Evolutionary conservation across 2,113 vertebrate species (phyloP), one percentile per base, ranked within the genome.

Genomic region (Xenopus laevis): DNA sequence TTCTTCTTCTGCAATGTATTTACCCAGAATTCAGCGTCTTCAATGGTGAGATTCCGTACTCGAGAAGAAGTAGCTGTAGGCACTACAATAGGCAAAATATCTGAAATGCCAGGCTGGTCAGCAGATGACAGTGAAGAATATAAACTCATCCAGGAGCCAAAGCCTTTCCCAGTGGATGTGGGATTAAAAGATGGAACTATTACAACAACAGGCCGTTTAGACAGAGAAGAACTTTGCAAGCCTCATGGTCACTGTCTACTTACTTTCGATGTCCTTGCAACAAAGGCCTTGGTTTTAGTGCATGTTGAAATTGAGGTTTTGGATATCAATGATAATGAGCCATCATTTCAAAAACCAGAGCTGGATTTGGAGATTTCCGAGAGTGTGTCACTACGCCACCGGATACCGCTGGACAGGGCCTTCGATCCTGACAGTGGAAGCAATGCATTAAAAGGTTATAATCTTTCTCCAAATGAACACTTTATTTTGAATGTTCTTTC

Each of bases 311-410:
- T 93, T 23, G 83, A 86, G 59, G 91, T 98, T 68, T 78, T 94
- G 86, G 97, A 98, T 12, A 65, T 94, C 66, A 99, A 98, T 0
- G 97, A 99, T 82, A 92, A 98, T 7, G 87, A 84, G 5, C 96
- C 96, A 0, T 81, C 62, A 46, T 98, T 98, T 79, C 89, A 93
- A 20, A 92, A 84, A 1, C 63, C 82, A 0, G 65, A 89, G 44
- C 91, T 97, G 84, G 94, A 97, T 74, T 85, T 97, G 72, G 96
- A 98, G 84, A 95, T 98, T 78, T 96, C 96, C 0, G 95, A 97
- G 84, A 94, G 90, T 0, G 90, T 92, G 0, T 87, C 89, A 4
- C 81, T 95, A 30, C 79, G 62, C 12, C 96, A 91, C 0, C 84
- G 92, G n/a, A 94, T 98, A 21, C 96, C 93, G 0, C 81, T 98